These are phyloP conservation scores for Mormyrus hasselquistii DNA, from an alignment of 2,797 vertebrate genomes.

Conservation along the genomic window DNA sequence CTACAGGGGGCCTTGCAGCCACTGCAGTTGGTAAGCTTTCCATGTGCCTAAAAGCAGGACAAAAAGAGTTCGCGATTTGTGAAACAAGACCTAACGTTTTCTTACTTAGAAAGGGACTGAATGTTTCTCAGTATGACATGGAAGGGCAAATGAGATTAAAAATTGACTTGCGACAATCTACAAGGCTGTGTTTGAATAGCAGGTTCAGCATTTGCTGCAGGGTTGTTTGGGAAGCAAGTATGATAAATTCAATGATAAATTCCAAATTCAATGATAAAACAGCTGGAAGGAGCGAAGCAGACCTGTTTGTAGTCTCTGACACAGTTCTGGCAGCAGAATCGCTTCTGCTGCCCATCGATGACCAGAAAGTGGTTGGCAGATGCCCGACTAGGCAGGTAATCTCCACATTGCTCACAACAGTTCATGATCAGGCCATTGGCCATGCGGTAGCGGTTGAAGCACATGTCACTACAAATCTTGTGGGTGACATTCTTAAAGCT, in stretches of 20 bases:
- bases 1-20: constrained; percentile 89
- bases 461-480: constrained; percentile 94
- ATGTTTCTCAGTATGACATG: background rate
- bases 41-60: constrained; percentile 69
- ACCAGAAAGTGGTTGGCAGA: constrained; percentile 88
- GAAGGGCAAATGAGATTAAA: background rate
- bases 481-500: constrained; percentile 99
- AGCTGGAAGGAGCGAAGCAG: constrained; percentile 35
- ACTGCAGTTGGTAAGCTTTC: constrained; percentile 84
- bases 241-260: background rate
- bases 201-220: background rate
- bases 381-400: constrained; percentile 90
- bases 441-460: constrained; percentile 95
- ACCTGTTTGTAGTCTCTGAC: constrained; percentile 97
- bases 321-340: constrained; percentile 96
- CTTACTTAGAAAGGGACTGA: background rate
- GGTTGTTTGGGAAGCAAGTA: background rate
- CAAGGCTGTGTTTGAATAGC: background rate
- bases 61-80: background rate
- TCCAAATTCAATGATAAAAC: background rate
- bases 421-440: constrained; percentile 98
- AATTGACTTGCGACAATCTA: background rate
- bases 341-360: constrained; percentile 93
- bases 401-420: constrained; percentile 97
- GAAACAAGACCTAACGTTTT: background rate